A percentile compares a stretch with the other conserved stretches of the same genome.
These are phyloP conservation scores for Anguilla anguilla DNA, from an alignment of 2,797 vertebrate genomes.

Conservation along the genomic window DNA sequence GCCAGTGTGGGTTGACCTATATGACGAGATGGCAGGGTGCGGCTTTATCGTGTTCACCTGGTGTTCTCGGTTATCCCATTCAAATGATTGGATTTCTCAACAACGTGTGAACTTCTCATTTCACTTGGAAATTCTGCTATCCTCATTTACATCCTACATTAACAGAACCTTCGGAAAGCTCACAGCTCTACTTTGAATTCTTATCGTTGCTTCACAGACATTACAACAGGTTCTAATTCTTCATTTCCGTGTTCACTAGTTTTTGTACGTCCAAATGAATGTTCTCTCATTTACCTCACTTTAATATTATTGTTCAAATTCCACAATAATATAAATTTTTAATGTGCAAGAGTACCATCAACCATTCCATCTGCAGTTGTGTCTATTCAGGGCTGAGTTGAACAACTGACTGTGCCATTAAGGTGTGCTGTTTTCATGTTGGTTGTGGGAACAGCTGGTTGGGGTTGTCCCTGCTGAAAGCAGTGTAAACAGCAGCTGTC, in stretches of 20 bases:
- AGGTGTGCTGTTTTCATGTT: conserved; percentile 17
- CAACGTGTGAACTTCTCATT: conserved; percentile 53
- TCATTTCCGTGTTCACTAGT: neutral
- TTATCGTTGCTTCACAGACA: conserved; percentile 49
- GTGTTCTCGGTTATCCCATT: conserved; percentile 32
- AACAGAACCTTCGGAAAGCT: conserved; percentile 36
- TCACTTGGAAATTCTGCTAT: conserved; percentile 62
- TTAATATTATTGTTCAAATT: conserved; percentile 10
- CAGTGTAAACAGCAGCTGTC: conserved; percentile 26
- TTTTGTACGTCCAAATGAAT: neutral
- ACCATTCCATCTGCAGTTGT: neutral
- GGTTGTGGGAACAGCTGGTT: conserved; percentile 32
- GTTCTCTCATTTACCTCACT: neutral
- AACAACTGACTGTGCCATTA: conserved; percentile 15
- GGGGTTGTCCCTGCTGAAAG: conserved; percentile 17
- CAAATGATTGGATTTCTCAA: conserved; percentile 42
- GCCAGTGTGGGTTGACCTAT: neutral
- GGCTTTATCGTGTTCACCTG: conserved; percentile 21
- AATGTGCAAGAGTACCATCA: neutral
- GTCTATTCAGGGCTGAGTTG: conserved; percentile 18
- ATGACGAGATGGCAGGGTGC: neutral
- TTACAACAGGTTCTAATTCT: conserved; percentile 26
- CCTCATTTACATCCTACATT: conserved; percentile 64
- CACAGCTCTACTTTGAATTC: conserved; percentile 62
- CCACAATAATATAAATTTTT: neutral